These are phyloP conservation scores for Eleutherodactylus coqui DNA, from an alignment of 2,797 vertebrate genomes.

Conservation along the genomic window DNA sequence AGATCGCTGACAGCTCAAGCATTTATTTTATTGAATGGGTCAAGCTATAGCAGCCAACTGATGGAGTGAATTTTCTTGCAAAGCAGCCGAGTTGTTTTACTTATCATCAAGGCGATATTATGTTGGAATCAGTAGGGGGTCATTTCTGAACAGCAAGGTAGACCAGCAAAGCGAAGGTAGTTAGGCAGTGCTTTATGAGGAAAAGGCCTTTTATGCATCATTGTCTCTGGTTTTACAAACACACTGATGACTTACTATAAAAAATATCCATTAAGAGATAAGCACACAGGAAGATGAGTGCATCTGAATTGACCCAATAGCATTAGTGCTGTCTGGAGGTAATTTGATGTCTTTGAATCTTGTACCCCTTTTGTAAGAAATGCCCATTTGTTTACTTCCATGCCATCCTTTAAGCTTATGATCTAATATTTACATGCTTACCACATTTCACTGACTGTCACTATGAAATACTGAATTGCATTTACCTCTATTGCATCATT, in stretches of 20 bases:
- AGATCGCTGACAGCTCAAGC: background rate
- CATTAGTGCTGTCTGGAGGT: background rate
- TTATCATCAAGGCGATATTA: constrained; percentile 5
- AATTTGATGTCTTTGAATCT: background rate
- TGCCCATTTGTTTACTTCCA: background rate
- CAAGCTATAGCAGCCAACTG: background rate
- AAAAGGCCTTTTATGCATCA: background rate
- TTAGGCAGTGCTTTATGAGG: constrained; percentile 17
- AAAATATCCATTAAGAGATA: constrained; percentile 1
- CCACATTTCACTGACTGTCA: background rate
- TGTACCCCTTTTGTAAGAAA: background rate
- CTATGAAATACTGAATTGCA: background rate
- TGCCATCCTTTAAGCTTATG: background rate
- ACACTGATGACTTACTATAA: constrained; percentile 1
- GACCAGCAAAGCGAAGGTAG: constrained; percentile 6
- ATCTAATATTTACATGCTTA: background rate
- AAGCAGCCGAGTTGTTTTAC: constrained; percentile 24
- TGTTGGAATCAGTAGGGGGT: constrained; percentile 9
- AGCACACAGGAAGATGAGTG: background rate
- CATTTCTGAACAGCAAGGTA: constrained; percentile 11
- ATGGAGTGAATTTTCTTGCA: background rate
- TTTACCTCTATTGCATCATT: background rate
- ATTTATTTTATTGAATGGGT: constrained; percentile 24
- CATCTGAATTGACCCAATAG: background rate
- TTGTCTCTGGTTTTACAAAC: constrained; percentile 9